Percentiles rank a stretch among this genome's conserved stretches.
Conservation (phyloP, 1,140 invertebrate genomes). For the Cydia splendana region DNA sequence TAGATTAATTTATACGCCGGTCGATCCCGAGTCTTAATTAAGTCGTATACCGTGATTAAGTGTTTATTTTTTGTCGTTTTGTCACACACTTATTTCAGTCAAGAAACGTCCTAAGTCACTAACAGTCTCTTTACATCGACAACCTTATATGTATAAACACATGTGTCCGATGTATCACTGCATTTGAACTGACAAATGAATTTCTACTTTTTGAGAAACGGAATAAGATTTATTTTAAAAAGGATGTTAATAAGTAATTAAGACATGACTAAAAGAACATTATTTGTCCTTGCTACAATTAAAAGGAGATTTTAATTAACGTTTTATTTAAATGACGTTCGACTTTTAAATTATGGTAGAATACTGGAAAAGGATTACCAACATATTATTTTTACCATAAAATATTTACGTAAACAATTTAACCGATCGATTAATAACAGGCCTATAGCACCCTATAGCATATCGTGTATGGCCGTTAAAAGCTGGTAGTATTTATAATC, state of each 20-base stretch:
- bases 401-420: too few species aligned
- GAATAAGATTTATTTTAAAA: constrained; percentile 9
- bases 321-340: constrained; percentile 20
- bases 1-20: constrained; percentile 37
- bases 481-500: too few species aligned
- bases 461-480: too few species aligned
- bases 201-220: neutral
- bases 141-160: neutral
- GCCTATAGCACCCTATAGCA: too few species aligned
- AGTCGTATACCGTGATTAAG: constrained; percentile 61
- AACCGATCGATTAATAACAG: too few species aligned
- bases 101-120: constrained; percentile 41
- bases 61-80: constrained; percentile 54
- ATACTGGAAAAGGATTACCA: constrained; percentile 17
- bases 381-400: neutral
- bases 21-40: constrained; percentile 57
- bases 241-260: neutral
- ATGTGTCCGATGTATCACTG: constrained; percentile 1
- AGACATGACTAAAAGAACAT: constrained; percentile 8
- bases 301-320: constrained; percentile 12
- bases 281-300: constrained; percentile 21
- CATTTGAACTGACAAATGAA: neutral
- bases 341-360: neutral
- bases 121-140: constrained; percentile 52
- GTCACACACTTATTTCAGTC: constrained; percentile 35